Conservation (phyloP, 2,797 vertebrate genomes). For the Anabas testudineus region DNA sequence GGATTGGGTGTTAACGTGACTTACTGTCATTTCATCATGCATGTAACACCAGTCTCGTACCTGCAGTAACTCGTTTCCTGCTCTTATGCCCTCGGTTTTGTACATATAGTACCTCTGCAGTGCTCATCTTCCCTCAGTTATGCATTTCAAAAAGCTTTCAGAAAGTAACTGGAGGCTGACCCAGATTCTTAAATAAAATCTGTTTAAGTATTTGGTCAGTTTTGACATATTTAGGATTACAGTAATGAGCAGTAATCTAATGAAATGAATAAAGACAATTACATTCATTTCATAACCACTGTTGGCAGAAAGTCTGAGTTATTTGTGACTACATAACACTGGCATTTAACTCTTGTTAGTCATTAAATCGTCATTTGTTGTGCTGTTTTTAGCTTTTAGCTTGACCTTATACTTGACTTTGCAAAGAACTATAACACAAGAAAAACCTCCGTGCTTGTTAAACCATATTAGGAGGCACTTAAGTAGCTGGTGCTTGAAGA, state of each 20-base stretch:
- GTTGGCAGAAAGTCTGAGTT: neutral
- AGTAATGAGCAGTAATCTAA: slow-evolving; percentile 28
- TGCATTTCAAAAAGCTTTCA: slow-evolving; percentile 39
- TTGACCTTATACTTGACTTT: too few relatives aligned
- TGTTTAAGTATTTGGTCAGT: slow-evolving; percentile 26
- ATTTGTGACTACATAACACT: neutral
- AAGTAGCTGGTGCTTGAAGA: too few relatives aligned
- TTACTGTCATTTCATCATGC: neutral
- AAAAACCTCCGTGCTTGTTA: too few relatives aligned
- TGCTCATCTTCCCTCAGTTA: slow-evolving; percentile 1
- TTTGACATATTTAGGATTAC: slow-evolving; percentile 50
- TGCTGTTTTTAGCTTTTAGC: too few relatives aligned
- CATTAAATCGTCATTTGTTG: neutral
- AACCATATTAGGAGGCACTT: too few relatives aligned
- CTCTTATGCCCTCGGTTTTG: slow-evolving; percentile 2
- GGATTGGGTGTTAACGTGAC: neutral
- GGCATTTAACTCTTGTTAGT: neutral
- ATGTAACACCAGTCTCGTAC: slow-evolving; percentile 13
- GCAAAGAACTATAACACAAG: too few relatives aligned
- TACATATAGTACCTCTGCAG: neutral
- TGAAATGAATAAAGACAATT: slow-evolving; percentile 27
- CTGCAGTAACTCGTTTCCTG: slow-evolving; percentile 21
- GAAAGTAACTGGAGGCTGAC: slow-evolving; percentile 50
- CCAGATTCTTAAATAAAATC: slow-evolving; percentile 44
- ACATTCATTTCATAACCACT: slow-evolving; percentile 33